phyloP scores from a whole-genome alignment of 2,113 vertebrate genomes.

The Clupea harengus region DNA sequence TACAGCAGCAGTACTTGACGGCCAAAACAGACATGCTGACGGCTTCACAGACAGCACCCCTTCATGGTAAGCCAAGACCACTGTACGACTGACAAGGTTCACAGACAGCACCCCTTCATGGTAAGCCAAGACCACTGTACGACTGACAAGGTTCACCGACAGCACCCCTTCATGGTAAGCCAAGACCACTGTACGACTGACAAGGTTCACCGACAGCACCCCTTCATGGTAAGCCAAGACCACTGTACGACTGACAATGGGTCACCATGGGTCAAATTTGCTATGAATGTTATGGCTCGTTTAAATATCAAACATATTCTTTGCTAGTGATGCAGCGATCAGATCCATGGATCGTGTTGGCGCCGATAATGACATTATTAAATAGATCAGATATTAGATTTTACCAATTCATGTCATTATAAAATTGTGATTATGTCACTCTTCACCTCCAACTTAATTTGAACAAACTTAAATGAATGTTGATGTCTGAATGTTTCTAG shows the following conservation, averaged over 20 bases:
- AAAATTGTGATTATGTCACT: too few relatives aligned
- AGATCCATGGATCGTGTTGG: too few relatives aligned
- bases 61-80: conserved; percentile 71
- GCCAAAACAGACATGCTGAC: conserved; percentile 75
- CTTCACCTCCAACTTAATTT: too few relatives aligned
- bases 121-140: conserved; percentile 54
- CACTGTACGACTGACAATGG: background rate
- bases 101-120: conserved; percentile 73
- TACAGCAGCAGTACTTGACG: conserved; percentile 71
- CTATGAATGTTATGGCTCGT: too few relatives aligned
- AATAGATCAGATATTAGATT: too few relatives aligned
- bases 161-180: conserved; percentile 76
- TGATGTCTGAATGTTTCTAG: too few relatives aligned
- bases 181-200: background rate
- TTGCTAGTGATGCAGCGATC: too few relatives aligned
- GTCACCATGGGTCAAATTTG: too few relatives aligned
- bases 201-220: conserved; percentile 60
- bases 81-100: background rate
- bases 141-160: conserved; percentile 45
- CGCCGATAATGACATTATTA: too few relatives aligned
- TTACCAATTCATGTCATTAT: too few relatives aligned
- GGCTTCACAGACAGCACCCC: conserved; percentile 72
- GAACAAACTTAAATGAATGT: too few relatives aligned
- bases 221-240: conserved; percentile 70
- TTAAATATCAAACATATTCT: background rate